These are phyloP conservation scores for Pyrrhosoma nymphula DNA, from an alignment of 2,888 invertebrate species.

Conservation along the genomic window DNA sequence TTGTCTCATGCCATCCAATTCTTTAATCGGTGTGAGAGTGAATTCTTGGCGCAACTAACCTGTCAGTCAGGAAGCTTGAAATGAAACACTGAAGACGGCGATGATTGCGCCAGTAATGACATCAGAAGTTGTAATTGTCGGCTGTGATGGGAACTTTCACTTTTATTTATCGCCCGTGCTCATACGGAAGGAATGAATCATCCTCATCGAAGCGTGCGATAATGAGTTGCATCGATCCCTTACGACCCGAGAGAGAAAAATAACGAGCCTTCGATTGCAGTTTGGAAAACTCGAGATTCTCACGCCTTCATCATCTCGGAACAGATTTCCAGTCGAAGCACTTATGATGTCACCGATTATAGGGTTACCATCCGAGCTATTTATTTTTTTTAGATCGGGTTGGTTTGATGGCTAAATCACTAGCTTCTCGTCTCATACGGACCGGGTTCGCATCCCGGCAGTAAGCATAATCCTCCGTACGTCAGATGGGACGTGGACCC, in stretches of 20 bases:
- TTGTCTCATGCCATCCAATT: background rate
- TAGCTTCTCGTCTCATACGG: too few relatives aligned
- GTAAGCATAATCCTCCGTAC: too few relatives aligned
- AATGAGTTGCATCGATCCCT: constrained; percentile 4
- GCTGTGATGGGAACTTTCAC: background rate
- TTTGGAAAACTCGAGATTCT: background rate
- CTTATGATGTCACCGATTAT: background rate
- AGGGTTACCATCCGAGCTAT: too few relatives aligned
- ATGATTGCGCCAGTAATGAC: background rate
- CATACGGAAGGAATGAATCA: background rate
- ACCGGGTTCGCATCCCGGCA: too few relatives aligned
- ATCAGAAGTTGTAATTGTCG: background rate
- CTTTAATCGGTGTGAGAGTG: background rate
- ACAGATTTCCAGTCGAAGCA: background rate
- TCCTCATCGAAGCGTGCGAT: background rate
- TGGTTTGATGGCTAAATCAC: too few relatives aligned
- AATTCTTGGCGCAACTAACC: background rate
- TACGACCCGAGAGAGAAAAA: background rate
- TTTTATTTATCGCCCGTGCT: background rate
- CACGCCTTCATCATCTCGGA: background rate
- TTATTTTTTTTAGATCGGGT: too few relatives aligned
- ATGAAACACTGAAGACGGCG: background rate
- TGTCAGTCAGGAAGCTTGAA: background rate
- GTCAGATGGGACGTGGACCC: too few relatives aligned
- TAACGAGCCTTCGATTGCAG: background rate